Conservation (phyloP, 2,888 invertebrate species). For the Mythimna pallens region DNA sequence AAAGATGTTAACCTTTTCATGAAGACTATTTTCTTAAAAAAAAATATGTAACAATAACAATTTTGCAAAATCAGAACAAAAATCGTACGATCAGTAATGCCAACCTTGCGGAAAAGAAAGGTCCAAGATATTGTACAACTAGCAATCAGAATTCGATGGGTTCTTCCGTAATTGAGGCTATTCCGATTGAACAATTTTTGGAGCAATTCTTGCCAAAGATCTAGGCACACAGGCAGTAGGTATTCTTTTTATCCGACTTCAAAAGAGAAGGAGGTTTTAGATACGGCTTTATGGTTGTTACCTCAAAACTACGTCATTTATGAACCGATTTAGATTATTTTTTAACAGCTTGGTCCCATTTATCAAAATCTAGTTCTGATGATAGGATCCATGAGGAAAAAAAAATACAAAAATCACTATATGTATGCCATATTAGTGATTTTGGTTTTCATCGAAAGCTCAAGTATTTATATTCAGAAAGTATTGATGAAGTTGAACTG, state of each 20-base stretch:
- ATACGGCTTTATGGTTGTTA: no score
- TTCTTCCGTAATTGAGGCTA: conserved; percentile 2
- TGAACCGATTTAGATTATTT: no score
- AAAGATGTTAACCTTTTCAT: background rate
- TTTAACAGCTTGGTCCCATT: no score
- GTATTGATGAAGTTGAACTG: no score
- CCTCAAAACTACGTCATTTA: no score
- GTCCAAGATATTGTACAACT: conserved; percentile 27
- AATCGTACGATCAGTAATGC: background rate
- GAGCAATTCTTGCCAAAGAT: background rate
- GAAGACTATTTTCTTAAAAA: conserved; percentile 4
- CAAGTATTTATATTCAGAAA: no score
- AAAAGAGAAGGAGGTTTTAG: no score
- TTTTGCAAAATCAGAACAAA: conserved; percentile 15
- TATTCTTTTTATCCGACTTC: background rate
- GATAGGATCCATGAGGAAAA: no score
- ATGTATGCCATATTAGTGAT: no score
- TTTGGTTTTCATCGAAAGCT: no score
- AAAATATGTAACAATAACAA: conserved; percentile 22
- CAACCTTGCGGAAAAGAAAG: conserved; percentile 25
- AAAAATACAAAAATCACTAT: no score
- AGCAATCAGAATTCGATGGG: conserved; percentile 25
- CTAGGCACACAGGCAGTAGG: background rate
- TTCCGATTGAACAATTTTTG: conserved; percentile 17
- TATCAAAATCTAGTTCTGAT: no score